Conservation (phyloP, 2,888 invertebrate species). For the Lasioglossum leucozonium region DNA sequence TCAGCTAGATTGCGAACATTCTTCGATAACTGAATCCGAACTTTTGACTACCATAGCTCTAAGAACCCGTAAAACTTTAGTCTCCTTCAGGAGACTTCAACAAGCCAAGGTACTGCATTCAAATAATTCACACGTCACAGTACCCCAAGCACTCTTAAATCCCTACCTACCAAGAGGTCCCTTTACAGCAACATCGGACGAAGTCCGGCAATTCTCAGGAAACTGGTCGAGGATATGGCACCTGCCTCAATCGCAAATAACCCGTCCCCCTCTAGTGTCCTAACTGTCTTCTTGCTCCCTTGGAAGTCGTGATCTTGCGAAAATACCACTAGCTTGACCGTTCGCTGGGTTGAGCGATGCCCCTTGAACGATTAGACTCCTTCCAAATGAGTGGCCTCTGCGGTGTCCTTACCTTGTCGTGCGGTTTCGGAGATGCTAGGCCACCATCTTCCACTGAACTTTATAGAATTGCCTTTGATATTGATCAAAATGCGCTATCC, state of each 20-base stretch:
- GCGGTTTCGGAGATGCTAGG: not conserved
- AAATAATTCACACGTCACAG: constrained; percentile 54
- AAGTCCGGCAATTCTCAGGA: constrained; percentile 46
- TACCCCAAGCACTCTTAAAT: constrained; percentile 75
- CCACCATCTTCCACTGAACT: not conserved
- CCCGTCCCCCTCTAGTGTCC: constrained; percentile 32
- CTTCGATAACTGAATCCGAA: not conserved
- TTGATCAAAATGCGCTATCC: not conserved
- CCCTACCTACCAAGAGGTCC: constrained; percentile 57
- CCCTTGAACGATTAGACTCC: constrained; percentile 70
- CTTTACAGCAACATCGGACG: constrained; percentile 64
- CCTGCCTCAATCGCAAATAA: constrained; percentile 83
- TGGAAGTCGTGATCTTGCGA: constrained; percentile 61
- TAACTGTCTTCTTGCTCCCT: constrained; percentile 51
- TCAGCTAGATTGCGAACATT: not conserved
- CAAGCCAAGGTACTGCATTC: not conserved
- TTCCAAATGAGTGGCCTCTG: constrained; percentile 32
- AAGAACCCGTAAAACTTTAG: not conserved
- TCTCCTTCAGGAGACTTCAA: not conserved
- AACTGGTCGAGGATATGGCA: constrained; percentile 75
- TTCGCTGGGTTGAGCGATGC: constrained; percentile 72
- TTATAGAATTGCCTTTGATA: not conserved
- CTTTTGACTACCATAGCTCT: not conserved
- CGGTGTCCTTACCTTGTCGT: constrained; percentile 33
- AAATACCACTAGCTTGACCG: constrained; percentile 61